phyloP scores from a whole-genome alignment of 2,113 vertebrate genomes.

The Vulpes ferrilata region DNA sequence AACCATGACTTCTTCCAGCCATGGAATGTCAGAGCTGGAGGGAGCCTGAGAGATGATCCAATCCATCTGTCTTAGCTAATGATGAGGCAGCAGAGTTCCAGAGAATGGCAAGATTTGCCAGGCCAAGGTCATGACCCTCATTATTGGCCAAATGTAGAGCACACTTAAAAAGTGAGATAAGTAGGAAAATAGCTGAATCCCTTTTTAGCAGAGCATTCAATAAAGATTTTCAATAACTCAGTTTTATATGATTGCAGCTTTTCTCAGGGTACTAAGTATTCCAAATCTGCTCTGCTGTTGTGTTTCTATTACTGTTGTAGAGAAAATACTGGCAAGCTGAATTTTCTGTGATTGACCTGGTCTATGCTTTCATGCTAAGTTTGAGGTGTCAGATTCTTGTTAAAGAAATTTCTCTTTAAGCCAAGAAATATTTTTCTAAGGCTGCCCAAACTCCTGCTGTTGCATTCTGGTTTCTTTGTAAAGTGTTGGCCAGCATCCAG shows the following conservation, averaged over 20 bases:
- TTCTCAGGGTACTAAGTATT: not conserved
- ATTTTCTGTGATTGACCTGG: not conserved
- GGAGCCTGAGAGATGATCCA: not conserved
- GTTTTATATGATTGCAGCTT: not conserved
- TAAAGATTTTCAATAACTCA: not conserved
- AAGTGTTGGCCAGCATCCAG: not conserved
- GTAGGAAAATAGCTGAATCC: not conserved
- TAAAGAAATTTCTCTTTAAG: not conserved
- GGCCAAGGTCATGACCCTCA: not conserved
- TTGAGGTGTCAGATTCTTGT: not conserved
- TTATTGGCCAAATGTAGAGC: not conserved
- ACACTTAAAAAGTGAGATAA: not conserved
- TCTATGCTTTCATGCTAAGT: not conserved
- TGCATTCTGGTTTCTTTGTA: not conserved
- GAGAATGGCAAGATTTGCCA: not conserved
- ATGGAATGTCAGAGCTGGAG: not conserved
- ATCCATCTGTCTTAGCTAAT: not conserved
- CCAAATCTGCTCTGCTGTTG: not conserved
- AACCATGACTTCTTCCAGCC: not conserved
- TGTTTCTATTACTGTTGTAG: not conserved
- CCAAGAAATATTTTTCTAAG: constrained; percentile 31
- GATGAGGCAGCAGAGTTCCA: not conserved
- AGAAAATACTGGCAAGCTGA: not conserved
- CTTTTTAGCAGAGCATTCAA: not conserved
- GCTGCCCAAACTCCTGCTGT: not conserved